Evolutionary conservation across 2,888 invertebrate genomes (phyloP).

Genomic region (Lepidocyrtoides sp.): DNA sequence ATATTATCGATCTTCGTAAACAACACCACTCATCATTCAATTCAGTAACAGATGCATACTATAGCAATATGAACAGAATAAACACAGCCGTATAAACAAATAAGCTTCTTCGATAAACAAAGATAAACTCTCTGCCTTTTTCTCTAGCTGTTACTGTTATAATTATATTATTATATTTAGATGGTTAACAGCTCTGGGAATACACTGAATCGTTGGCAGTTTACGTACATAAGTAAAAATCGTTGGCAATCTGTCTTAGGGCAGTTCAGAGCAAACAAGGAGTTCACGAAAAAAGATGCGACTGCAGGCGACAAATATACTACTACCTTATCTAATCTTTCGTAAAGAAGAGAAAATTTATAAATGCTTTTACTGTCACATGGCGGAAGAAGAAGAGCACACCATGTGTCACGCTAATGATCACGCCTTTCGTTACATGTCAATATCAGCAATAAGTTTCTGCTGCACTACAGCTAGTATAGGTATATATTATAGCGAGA

Average conservation of each 20-base stretch:
- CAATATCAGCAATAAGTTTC: conserved; percentile 53
- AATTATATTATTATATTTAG: too few relatives aligned
- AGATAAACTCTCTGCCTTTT: not conserved
- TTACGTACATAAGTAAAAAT: too few relatives aligned
- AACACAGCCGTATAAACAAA: not conserved
- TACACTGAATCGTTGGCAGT: not conserved
- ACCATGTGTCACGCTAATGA: conserved; percentile 67
- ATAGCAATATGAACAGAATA: not conserved
- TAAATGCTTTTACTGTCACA: conserved; percentile 61
- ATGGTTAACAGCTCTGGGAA: not conserved
- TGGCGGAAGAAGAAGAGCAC: conserved; percentile 35
- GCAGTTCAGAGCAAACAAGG: not conserved
- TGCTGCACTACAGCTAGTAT: not conserved
- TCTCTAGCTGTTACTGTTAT: not conserved
- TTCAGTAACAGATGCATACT: conserved; percentile 5
- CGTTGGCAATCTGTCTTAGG: too few relatives aligned
- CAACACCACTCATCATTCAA: not conserved
- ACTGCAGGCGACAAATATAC: conserved; percentile 64
- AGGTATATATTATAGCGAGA: not conserved
- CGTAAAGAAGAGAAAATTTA: conserved; percentile 49
- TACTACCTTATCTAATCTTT: conserved; percentile 61
- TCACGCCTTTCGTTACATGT: conserved; percentile 43
- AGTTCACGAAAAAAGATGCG: not conserved
- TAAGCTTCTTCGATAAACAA: not conserved
- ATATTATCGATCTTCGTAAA: conserved; percentile 14